Evolutionary conservation across 2,797 vertebrate genomes (phyloP).

Genomic region (Thunnus albacares): DNA sequence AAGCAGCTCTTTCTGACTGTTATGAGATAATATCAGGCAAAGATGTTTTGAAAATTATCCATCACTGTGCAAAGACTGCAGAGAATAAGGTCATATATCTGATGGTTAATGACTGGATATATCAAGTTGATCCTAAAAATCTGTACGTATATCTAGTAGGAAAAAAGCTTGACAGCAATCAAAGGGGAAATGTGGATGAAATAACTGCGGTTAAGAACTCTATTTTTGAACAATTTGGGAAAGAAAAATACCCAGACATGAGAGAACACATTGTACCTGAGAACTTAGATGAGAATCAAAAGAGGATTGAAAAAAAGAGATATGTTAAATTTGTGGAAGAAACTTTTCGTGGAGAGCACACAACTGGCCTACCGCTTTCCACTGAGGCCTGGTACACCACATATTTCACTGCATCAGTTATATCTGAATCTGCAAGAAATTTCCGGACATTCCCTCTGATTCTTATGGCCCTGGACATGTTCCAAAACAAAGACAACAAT

Average conservation of each 20-base stretch:
- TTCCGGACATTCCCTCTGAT: constrained; percentile 59
- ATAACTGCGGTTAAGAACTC: accelerated
- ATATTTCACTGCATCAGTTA: constrained; percentile 55
- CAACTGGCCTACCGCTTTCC: accelerated
- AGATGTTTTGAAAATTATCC: constrained; percentile 47
- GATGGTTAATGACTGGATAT: constrained; percentile 68
- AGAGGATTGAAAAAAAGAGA: no score
- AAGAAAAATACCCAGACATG: constrained; percentile 14
- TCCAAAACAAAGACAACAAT: accelerated
- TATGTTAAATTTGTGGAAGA: background rate
- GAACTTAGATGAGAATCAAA: no score
- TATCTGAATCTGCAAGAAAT: constrained; percentile 69
- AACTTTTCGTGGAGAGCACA: background rate
- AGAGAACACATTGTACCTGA: accelerated
- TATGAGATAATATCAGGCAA: constrained; percentile 36
- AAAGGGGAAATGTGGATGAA: background rate
- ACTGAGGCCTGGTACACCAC: constrained; percentile 23
- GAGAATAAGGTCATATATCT: background rate
- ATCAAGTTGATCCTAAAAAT: accelerated
- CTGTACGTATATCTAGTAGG: constrained; percentile 56
- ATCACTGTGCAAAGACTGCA: constrained; percentile 18
- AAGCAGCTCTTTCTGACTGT: background rate
- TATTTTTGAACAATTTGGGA: accelerated
- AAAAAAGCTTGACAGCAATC: constrained; percentile 32
- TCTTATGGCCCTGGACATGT: constrained; percentile 49